Evolutionary conservation across 2,113 vertebrate species (phyloP).

Genomic region (Cottus gobio): DNA sequence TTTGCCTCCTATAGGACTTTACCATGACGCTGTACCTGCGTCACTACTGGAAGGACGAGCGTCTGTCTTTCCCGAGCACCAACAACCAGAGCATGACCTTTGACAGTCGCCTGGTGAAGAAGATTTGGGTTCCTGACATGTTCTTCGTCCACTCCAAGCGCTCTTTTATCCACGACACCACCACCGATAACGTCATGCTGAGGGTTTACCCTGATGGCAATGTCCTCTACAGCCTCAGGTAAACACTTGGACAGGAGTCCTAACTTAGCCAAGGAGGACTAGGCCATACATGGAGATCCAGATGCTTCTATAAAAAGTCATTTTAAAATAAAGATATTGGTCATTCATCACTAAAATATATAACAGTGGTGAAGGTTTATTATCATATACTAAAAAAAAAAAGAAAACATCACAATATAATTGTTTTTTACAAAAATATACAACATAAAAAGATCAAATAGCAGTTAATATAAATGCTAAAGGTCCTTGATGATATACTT

Average conservation of each 20-base stretch:
- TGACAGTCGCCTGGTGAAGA: constrained; percentile 95
- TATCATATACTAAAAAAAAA: background rate
- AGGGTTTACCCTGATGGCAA: constrained; percentile 96
- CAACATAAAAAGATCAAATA: background rate
- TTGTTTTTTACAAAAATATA: background rate
- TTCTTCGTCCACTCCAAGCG: constrained; percentile 98
- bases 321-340: background rate
- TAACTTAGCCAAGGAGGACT: background rate
- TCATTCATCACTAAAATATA: background rate
- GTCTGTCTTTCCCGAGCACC: constrained; percentile 93
- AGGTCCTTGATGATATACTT: background rate
- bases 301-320: background rate
- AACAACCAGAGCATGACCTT: constrained; percentile 99
- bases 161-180: constrained; percentile 98
- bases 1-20: constrained; percentile 87
- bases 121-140: constrained; percentile 99
- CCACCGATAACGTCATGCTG: constrained; percentile 97
- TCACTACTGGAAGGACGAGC: constrained; percentile 98
- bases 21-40: constrained; percentile 97
- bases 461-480: background rate
- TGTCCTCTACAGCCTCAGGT: constrained; percentile 98
- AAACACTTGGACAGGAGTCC: background rate
- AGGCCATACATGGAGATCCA: background rate
- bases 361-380: background rate
- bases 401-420: background rate